These are phyloP conservation scores for Notarius lentiginosus DNA, from an alignment of 2,113 vertebrate species.

Conservation along the genomic window DNA sequence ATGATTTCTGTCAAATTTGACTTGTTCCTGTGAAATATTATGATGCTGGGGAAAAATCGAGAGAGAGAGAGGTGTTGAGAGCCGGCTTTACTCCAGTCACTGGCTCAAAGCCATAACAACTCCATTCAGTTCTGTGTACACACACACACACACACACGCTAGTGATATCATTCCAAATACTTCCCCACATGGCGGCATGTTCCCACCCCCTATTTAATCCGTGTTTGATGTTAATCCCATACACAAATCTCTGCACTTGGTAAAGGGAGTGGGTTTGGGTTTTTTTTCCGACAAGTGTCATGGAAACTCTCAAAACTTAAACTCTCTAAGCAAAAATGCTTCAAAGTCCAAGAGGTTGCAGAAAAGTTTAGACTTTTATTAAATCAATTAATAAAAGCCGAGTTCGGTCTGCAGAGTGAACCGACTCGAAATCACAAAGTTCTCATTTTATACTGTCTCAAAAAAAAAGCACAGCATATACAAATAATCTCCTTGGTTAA, in stretches of 20 bases:
- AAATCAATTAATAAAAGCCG: too few relatives aligned
- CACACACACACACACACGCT: neutral
- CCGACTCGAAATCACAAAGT: too few relatives aligned
- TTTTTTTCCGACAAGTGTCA: neutral
- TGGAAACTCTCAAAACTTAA: too few relatives aligned
- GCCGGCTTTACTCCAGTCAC: neutral
- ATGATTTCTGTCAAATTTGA: neutral
- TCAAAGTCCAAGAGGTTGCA: too few relatives aligned
- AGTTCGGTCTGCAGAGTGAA: too few relatives aligned
- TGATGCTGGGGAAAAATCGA: neutral
- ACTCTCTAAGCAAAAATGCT: too few relatives aligned
- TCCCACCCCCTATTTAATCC: slow-evolving; percentile 30
- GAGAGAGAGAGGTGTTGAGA: neutral
- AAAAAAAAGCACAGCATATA: too few relatives aligned
- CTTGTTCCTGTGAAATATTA: neutral
- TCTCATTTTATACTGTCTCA: too few relatives aligned
- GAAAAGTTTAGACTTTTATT: too few relatives aligned
- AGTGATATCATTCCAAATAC: neutral
- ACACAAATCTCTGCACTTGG: slow-evolving; percentile 27
- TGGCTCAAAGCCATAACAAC: neutral
- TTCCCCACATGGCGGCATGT: neutral
- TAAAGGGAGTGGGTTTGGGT: neutral
- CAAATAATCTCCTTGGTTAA: too few relatives aligned
- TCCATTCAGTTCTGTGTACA: neutral
- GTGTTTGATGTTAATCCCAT: slow-evolving; percentile 38